Base-by-base conservation (phyloP, 1,140 invertebrate species). In the Trissolcus basalis region DNA sequence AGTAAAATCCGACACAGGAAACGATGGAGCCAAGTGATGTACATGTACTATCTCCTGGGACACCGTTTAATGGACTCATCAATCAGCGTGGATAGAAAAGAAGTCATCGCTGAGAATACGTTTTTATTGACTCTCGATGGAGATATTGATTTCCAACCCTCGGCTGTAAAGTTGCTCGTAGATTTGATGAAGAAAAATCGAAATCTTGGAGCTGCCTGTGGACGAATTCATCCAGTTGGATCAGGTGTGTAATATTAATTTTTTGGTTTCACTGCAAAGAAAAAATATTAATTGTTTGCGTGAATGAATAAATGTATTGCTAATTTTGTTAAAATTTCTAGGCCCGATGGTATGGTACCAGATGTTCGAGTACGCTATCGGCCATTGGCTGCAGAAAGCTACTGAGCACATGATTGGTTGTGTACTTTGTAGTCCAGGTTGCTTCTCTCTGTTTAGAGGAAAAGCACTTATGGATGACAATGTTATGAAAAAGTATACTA, bases 281-380 rank as follows among this genome's bases (percentile, higher is more conserved):
- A 35, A 35, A 35, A 35, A 5, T 6, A 35, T 35, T 10, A 35
- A 39, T 39, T 39, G n/a, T 39, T 9, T 39, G 9, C n/a, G n/a
- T n/a, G n/a, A n/a, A n/a, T n/a, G n/a, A n/a, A n/a, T n/a, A n/a
- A n/a, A n/a, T n/a, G n/a, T n/a, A n/a, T n/a, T n/a, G n/a, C n/a
- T n/a, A n/a, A n/a, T n/a, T n/a, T n/a, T n/a, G n/a, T n/a, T n/a
- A n/a, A n/a, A n/a, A n/a, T 16, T 58, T 81, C 49, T 55, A 93
- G 97, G 98, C 61, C 95, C 96, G 6, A 99, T 99, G 97, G 97
- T 97, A 45, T 99, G 97, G 97, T 99, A 99, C 87, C 98, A 99
- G 87, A 93, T 96, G 89, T 99, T 99, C 89, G 98, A 99, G 88
- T 99, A 99, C 82, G 97, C 98, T 48, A 98, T 99, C 87, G 97